Conservation (phyloP, 2,797 vertebrate species). For the Pangasius djambal region DNA sequence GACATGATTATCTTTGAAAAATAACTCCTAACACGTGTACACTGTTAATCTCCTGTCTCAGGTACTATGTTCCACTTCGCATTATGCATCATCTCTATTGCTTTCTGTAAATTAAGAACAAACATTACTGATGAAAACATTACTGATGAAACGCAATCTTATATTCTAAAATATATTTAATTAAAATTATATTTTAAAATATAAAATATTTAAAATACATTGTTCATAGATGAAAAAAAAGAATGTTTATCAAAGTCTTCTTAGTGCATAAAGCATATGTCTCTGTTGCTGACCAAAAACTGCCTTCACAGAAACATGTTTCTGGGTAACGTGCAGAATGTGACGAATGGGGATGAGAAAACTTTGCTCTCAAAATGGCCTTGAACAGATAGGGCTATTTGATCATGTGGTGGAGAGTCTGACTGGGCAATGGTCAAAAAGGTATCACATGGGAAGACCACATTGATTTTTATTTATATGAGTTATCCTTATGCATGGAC, state of each 20-base stretch:
- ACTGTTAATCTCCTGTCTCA: background rate
- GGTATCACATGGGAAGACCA: constrained; percentile 46
- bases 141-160: background rate
- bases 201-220: too few relatives aligned
- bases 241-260: background rate
- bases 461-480: background rate
- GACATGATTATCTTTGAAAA: background rate
- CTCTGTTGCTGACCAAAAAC: constrained; percentile 1
- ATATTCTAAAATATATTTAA: background rate
- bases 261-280: background rate
- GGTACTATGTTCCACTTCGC: background rate
- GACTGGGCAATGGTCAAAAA: constrained; percentile 38
- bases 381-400: constrained; percentile 59
- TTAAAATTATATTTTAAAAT: background rate
- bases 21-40: background rate
- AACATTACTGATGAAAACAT: background rate
- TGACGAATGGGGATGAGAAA: constrained; percentile 1
- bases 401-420: constrained; percentile 55
- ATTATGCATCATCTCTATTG: background rate
- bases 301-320: constrained; percentile 49
- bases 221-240: background rate
- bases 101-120: background rate
- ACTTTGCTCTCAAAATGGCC: constrained; percentile 55
- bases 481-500: background rate
- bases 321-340: constrained; percentile 40